Conservation (phyloP, 2,113 vertebrate species). For the Burhinus bistriatus region DNA sequence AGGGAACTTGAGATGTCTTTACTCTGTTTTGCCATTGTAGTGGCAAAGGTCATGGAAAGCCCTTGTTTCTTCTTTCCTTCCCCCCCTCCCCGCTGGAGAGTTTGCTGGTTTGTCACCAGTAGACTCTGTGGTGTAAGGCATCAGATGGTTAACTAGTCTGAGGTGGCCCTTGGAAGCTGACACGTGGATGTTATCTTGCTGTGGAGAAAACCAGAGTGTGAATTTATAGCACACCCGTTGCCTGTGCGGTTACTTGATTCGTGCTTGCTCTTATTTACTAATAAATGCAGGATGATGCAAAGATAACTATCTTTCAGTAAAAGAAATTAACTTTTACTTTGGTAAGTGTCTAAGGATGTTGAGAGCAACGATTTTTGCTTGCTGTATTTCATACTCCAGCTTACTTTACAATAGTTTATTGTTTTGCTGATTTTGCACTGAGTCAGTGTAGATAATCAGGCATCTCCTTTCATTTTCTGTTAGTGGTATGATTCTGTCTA, state of each 20-base stretch:
- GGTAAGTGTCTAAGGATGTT: background rate
- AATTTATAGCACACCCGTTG: background rate
- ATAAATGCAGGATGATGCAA: background rate
- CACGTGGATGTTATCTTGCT: background rate
- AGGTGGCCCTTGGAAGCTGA: background rate
- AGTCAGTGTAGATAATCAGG: background rate
- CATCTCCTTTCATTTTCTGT: background rate
- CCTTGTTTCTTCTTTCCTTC: no score
- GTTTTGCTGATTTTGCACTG: background rate
- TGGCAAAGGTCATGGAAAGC: background rate
- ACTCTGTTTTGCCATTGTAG: no score
- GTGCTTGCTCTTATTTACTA: background rate
- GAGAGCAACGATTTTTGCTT: background rate
- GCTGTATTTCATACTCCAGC: background rate
- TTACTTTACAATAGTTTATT: background rate
- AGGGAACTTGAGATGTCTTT: background rate
- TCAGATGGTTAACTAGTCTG: background rate
- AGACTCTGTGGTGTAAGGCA: background rate
- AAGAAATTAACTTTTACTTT: background rate
- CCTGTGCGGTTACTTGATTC: background rate
- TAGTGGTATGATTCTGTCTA: no score
- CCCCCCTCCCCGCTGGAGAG: no score
- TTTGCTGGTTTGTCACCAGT: background rate
- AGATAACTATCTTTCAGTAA: background rate
- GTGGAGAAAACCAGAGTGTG: background rate